phyloP scores from a whole-genome alignment of 2,797 vertebrate species.

The Sebastes itinus region DNA sequence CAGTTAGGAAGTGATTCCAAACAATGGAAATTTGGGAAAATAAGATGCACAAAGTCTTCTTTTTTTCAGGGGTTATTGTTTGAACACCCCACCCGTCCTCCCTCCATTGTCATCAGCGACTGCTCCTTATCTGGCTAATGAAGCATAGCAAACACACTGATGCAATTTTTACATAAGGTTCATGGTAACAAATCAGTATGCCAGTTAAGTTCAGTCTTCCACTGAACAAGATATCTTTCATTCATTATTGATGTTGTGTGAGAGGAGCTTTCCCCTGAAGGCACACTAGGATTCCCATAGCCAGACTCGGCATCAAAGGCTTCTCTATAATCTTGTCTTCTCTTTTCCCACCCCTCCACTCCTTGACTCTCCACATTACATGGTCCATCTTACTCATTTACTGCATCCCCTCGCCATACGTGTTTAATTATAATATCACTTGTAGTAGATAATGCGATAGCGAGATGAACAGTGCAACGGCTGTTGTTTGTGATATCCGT shows the following conservation, averaged over 20 bases:
- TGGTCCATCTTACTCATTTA: slow-evolving; percentile 68
- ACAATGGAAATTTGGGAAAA: not conserved
- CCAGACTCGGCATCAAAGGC: slow-evolving; percentile 79
- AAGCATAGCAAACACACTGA: slow-evolving; percentile 70
- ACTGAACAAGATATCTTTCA: slow-evolving; percentile 84
- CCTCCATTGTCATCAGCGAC: slow-evolving; percentile 7
- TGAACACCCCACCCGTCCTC: not conserved
- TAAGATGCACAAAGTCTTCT: not conserved
- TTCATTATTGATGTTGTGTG: slow-evolving; percentile 86
- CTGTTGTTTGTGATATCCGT: slow-evolving; percentile 33
- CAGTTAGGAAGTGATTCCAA: not conserved
- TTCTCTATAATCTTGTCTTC: slow-evolving; percentile 78
- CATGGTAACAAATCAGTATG: slow-evolving; percentile 80
- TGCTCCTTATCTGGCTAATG: slow-evolving; percentile 57
- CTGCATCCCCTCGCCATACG: slow-evolving; percentile 21
- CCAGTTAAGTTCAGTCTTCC: slow-evolving; percentile 76
- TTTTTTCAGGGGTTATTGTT: not conserved
- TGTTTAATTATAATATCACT: slow-evolving; percentile 62
- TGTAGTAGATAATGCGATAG: slow-evolving; percentile 47
- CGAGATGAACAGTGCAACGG: slow-evolving; percentile 4
- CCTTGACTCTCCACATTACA: slow-evolving; percentile 66
- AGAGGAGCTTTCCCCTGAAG: slow-evolving; percentile 80
- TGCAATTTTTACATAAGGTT: slow-evolving; percentile 78
- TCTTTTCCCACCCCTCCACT: slow-evolving; percentile 69
- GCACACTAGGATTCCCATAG: slow-evolving; percentile 78